Conservation (phyloP, 2,888 invertebrate species). For the Himalopsyche anomala region DNA sequence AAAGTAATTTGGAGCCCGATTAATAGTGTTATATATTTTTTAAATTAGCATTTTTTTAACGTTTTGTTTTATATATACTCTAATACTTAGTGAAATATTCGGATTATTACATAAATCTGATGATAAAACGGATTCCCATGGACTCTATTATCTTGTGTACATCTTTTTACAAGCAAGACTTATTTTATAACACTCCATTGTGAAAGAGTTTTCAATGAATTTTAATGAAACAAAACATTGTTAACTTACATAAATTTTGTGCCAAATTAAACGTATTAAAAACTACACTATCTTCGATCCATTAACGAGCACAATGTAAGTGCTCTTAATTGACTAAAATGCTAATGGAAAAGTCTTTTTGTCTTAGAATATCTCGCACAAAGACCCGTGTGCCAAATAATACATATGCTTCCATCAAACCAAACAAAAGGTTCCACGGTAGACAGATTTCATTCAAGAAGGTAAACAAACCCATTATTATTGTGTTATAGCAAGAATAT, state of each 20-base stretch:
- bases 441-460: not conserved
- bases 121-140: too few species aligned
- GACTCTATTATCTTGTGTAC: too few species aligned
- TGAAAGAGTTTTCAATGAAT: too few species aligned
- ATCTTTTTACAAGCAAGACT: too few species aligned
- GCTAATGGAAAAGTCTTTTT: constrained; percentile 6
- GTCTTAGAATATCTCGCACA: not conserved
- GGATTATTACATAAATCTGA: too few species aligned
- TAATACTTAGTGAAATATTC: too few species aligned
- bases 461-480: not conserved
- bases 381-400: constrained; percentile 12
- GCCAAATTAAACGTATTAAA: not conserved
- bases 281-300: not conserved
- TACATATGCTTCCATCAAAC: not conserved
- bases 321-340: constrained; percentile 7
- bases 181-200: too few species aligned
- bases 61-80: too few species aligned
- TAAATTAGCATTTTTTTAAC: too few species aligned
- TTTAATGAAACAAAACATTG: too few species aligned
- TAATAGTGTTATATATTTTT: too few species aligned
- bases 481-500: not conserved
- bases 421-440: not conserved
- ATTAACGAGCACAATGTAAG: not conserved
- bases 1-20: too few species aligned
- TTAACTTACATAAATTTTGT: not conserved